A percentile compares a stretch with the other conserved stretches of the same genome.
Conservation (phyloP, 92 coral and sea anemone genomes). For the Pocillopora meandrina region DNA sequence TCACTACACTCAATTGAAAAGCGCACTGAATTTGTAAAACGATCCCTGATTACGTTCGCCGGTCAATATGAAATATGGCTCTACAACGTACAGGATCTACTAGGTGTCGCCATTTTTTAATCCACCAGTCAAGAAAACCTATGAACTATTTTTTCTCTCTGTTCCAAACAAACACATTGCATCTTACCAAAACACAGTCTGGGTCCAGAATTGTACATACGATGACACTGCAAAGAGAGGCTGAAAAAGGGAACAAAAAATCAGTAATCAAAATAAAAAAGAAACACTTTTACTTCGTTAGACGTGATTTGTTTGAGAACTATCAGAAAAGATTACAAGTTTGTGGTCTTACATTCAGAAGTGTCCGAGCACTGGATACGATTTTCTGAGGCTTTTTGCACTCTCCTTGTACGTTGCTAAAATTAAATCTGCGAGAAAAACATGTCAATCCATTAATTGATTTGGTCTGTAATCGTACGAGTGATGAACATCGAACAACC, state of each 20-base stretch:
- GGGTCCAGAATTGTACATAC: slow-evolving; percentile 90
- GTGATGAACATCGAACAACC: too few species aligned
- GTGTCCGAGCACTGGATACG: slow-evolving; percentile 77
- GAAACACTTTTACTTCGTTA: background rate
- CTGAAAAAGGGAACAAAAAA: slow-evolving; percentile 29
- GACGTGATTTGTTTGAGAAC: background rate
- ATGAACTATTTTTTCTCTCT: background rate
- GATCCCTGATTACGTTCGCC: too few species aligned
- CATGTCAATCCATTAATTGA: background rate
- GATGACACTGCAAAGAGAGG: slow-evolving; percentile 77
- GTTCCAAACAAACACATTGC: too few species aligned
- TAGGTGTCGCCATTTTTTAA: too few species aligned
- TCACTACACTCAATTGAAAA: too few species aligned
- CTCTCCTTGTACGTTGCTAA: slow-evolving; percentile 66
- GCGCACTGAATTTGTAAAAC: too few species aligned
- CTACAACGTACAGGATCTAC: too few species aligned
- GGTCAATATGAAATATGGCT: too few species aligned
- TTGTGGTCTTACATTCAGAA: slow-evolving; percentile 76
- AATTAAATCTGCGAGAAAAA: slow-evolving; percentile 37
- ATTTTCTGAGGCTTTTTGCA: slow-evolving; percentile 47
- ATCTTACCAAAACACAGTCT: slow-evolving; percentile 88
- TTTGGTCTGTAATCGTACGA: too few species aligned
- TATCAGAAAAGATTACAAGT: background rate
- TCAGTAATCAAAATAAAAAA: background rate
- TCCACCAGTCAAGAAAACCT: background rate